Conservation (phyloP, 2,888 invertebrate species). For the Coelopa pilipes region DNA sequence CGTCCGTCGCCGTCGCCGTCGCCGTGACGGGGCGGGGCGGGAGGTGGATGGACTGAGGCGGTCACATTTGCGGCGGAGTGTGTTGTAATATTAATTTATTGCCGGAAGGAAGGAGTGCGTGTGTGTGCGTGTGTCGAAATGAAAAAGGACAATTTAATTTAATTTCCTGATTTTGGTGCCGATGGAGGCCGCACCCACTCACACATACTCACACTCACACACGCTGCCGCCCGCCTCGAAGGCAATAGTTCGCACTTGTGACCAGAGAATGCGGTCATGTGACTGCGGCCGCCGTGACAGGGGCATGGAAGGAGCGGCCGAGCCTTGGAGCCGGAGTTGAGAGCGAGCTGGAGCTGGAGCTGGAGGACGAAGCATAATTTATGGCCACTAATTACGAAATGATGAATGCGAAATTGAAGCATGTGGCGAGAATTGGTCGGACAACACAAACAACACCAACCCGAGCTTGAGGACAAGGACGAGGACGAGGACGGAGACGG, state of each 20-base stretch:
- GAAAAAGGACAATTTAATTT: slow-evolving; percentile 64
- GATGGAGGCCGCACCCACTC: slow-evolving; percentile 29
- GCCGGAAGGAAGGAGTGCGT: slow-evolving; percentile 16
- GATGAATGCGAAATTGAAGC: slow-evolving; percentile 54
- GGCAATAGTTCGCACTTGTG: slow-evolving; percentile 58
- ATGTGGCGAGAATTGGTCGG: slow-evolving; percentile 30
- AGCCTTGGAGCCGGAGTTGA: slow-evolving; percentile 28
- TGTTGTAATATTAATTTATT: slow-evolving; percentile 45
- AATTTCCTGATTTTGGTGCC: slow-evolving; percentile 52
- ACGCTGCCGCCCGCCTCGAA: slow-evolving; percentile 32
- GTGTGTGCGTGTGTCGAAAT: slow-evolving; percentile 52
- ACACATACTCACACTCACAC: slow-evolving; percentile 16
- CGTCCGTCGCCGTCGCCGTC: slow-evolving; percentile 7
- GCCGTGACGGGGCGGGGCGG: neutral
- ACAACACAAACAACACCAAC: neutral
- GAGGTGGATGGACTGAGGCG: neutral
- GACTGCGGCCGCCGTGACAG: neutral
- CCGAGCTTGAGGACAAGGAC: neutral
- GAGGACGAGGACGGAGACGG: neutral
- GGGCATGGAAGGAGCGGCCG: neutral
- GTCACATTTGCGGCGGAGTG: slow-evolving; percentile 29
- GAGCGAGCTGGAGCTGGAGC: too few species aligned
- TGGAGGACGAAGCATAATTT: slow-evolving; percentile 50
- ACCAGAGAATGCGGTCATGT: slow-evolving; percentile 46
- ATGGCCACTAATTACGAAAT: slow-evolving; percentile 62